These are phyloP conservation scores for Acleris sparsana DNA, from an alignment of 2,888 invertebrate species.

Conservation along the genomic window DNA sequence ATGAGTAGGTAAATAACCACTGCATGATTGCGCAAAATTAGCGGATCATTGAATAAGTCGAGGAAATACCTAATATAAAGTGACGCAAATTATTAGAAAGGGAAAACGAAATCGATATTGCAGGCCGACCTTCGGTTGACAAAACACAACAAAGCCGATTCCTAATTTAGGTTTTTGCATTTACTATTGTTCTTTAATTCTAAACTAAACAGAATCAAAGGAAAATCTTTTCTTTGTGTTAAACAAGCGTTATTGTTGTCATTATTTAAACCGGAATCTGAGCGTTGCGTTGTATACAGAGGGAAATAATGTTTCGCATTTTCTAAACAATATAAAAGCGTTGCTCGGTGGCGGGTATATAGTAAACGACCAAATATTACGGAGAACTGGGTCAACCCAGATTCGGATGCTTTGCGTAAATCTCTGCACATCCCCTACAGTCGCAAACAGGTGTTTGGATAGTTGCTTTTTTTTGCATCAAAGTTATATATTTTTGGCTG, in stretches of 20 bases:
- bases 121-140: conserved; percentile 39
- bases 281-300: conserved; percentile 7
- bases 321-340: conserved; percentile 47
- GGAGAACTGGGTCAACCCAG: conserved; percentile 64
- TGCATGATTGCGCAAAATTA: neutral
- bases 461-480: conserved; percentile 19
- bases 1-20: too few species aligned
- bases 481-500: neutral
- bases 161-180: conserved; percentile 23
- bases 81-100: conserved; percentile 31
- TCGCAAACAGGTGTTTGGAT: conserved; percentile 35
- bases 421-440: conserved; percentile 65
- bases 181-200: conserved; percentile 35
- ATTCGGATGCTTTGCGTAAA: conserved; percentile 57
- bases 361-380: conserved; percentile 49
- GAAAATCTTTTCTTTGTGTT: conserved; percentile 24
- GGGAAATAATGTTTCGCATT: conserved; percentile 21
- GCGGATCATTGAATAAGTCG: conserved; percentile 2
- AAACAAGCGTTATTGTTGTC: conserved; percentile 15
- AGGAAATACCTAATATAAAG: conserved; percentile 8
- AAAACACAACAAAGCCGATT: conserved; percentile 27
- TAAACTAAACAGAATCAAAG: conserved; percentile 6
- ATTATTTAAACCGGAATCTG: conserved; percentile 15
- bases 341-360: conserved; percentile 7
- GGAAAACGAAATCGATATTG: conserved; percentile 41